A percentile compares a stretch with the other conserved stretches of the same genome.
phyloP scores from a whole-genome alignment of 2,113 vertebrate species.

The Platanista minor region DNA sequence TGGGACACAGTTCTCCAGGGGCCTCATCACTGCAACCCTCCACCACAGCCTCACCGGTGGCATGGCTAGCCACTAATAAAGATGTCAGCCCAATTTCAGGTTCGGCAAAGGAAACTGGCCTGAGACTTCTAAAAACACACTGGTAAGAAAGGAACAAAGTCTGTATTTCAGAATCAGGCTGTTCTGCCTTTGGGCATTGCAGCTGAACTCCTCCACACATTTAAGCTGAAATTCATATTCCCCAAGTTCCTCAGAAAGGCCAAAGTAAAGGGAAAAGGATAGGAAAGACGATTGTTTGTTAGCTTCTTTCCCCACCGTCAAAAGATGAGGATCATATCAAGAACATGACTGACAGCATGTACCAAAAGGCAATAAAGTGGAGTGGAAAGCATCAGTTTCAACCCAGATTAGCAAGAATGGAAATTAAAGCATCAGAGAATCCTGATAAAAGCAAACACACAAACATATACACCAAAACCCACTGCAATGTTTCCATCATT shows the following conservation, averaged over 20 bases:
- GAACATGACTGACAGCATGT: conserved; percentile 9
- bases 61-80: background rate
- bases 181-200: background rate
- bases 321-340: conserved; percentile 30
- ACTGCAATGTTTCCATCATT: conserved; percentile 30
- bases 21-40: background rate
- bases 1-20: background rate
- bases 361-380: conserved; percentile 26
- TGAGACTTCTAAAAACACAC: conserved; percentile 15
- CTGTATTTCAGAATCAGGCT: background rate
- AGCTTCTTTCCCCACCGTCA: background rate
- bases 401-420: conserved; percentile 27
- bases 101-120: background rate
- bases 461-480: background rate
- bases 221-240: conserved; percentile 53
- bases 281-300: background rate
- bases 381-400: conserved; percentile 18
- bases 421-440: conserved; percentile 42
- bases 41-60: background rate
- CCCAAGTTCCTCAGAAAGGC: conserved; percentile 12
- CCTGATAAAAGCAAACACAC: conserved; percentile 24
- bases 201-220: conserved; percentile 18
- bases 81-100: background rate
- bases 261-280: conserved; percentile 27
- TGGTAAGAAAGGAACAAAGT: conserved; percentile 27